These are phyloP conservation scores for Mnemiopsis leidyi DNA, from an alignment of 37 sponge, comb jelly and placozoan genomes.

Conservation along the genomic window DNA sequence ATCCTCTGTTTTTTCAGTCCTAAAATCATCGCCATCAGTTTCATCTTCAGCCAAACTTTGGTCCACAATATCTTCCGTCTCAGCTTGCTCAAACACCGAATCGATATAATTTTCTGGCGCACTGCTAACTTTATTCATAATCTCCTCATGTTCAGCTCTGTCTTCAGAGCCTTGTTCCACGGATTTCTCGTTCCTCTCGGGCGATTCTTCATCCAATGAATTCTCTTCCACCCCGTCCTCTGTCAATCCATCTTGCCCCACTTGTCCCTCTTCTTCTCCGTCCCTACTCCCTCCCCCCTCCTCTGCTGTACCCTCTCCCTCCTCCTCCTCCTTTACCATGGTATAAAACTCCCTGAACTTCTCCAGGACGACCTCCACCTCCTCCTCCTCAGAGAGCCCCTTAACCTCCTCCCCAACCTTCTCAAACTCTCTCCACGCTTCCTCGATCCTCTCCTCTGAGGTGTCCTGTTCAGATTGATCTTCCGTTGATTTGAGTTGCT, in stretches of 20 bases:
- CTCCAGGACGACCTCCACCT: slow-evolving; percentile 19
- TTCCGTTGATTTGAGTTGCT: neutral
- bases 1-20: neutral
- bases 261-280: neutral
- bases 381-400: neutral
- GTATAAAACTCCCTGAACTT: slow-evolving; percentile 46
- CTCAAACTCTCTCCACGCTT: slow-evolving; percentile 63
- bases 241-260: neutral
- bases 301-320: neutral
- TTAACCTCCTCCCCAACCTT: neutral
- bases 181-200: neutral
- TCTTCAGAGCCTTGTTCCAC: neutral
- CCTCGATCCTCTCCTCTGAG: neutral
- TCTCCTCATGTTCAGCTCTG: neutral
- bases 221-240: neutral
- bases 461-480: neutral
- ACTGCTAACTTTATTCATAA: neutral
- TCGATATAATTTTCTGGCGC: neutral
- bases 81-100: neutral
- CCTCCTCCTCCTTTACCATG: neutral
- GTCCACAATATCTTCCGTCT: neutral
- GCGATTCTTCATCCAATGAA: neutral
- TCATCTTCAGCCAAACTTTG: neutral
- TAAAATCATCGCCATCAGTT: neutral
- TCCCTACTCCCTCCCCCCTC: neutral